Conservation (phyloP, 2,113 vertebrate species). For the Upupa epops region DNA sequence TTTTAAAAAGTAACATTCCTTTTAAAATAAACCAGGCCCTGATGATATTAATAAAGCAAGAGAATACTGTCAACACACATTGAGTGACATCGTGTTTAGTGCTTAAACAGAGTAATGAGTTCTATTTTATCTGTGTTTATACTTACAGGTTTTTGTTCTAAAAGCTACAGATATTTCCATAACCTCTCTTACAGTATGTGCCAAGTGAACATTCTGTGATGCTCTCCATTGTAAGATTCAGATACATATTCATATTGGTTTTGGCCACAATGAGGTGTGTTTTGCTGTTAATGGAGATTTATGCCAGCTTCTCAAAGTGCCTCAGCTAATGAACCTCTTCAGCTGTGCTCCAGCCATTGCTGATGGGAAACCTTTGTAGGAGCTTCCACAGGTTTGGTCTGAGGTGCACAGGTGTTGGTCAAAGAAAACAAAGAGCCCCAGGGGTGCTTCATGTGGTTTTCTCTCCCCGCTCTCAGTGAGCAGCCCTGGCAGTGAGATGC, state of each 20-base stretch:
- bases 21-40: slow-evolving; percentile 77
- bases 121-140: slow-evolving; percentile 75
- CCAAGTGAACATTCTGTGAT: slow-evolving; percentile 66
- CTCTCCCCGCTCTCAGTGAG: neutral
- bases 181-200: slow-evolving; percentile 68
- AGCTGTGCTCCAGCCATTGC: slow-evolving; percentile 50
- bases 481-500: neutral
- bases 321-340: slow-evolving; percentile 55
- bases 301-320: slow-evolving; percentile 67
- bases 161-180: slow-evolving; percentile 76
- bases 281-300: slow-evolving; percentile 69
- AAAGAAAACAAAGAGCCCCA: slow-evolving; percentile 22
- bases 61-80: slow-evolving; percentile 81
- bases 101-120: slow-evolving; percentile 76
- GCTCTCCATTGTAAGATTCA: slow-evolving; percentile 54
- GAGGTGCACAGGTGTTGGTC: slow-evolving; percentile 3
- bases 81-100: slow-evolving; percentile 77
- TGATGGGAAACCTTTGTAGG: neutral
- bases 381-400: slow-evolving; percentile 8
- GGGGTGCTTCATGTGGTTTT: neutral
- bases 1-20: slow-evolving; percentile 79
- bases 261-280: slow-evolving; percentile 58
- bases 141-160: slow-evolving; percentile 69
- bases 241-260: slow-evolving; percentile 49
- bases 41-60: slow-evolving; percentile 79